These are phyloP conservation scores for Acanthochromis polyacanthus DNA, from an alignment of 2,113 vertebrate genomes.

Conservation along the genomic window DNA sequence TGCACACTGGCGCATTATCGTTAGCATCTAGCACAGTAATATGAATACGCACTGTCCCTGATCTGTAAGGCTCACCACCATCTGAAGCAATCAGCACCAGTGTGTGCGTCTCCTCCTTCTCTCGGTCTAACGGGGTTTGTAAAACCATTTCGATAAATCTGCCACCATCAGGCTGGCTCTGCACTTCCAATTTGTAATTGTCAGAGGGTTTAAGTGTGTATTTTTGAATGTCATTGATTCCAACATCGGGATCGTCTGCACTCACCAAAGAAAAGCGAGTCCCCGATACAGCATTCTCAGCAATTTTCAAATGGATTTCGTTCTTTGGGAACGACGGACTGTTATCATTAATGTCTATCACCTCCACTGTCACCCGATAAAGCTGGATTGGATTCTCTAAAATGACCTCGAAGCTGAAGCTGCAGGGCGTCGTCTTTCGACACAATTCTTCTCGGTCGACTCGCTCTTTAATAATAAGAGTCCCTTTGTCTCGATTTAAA, in stretches of 20 bases:
- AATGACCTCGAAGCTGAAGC: slow-evolving; percentile 86
- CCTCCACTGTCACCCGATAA: slow-evolving; percentile 78
- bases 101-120: slow-evolving; percentile 63
- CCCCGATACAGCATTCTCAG: slow-evolving; percentile 55
- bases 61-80: slow-evolving; percentile 79
- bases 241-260: slow-evolving; percentile 78
- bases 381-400: slow-evolving; percentile 82
- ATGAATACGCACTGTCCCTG: slow-evolving; percentile 75
- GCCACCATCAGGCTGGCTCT: slow-evolving; percentile 54
- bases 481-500: slow-evolving; percentile 78
- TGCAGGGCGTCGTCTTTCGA: slow-evolving; percentile 81
- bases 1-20: slow-evolving; percentile 80
- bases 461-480: slow-evolving; percentile 82
- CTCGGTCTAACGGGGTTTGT: slow-evolving; percentile 76
- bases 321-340: slow-evolving; percentile 71
- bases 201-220: slow-evolving; percentile 68
- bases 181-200: slow-evolving; percentile 74
- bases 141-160: slow-evolving; percentile 77
- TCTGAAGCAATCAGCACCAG: slow-evolving; percentile 77
- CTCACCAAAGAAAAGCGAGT: slow-evolving; percentile 64
- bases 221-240: slow-evolving; percentile 74
- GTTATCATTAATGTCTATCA: slow-evolving; percentile 82
- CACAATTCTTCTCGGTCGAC: slow-evolving; percentile 89
- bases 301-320: slow-evolving; percentile 60
- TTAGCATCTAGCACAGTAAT: slow-evolving; percentile 79